Evolutionary conservation across 53 echinoderm and acorn worm genomes (phyloP).

Genomic region (Paracentrotus lividus): DNA sequence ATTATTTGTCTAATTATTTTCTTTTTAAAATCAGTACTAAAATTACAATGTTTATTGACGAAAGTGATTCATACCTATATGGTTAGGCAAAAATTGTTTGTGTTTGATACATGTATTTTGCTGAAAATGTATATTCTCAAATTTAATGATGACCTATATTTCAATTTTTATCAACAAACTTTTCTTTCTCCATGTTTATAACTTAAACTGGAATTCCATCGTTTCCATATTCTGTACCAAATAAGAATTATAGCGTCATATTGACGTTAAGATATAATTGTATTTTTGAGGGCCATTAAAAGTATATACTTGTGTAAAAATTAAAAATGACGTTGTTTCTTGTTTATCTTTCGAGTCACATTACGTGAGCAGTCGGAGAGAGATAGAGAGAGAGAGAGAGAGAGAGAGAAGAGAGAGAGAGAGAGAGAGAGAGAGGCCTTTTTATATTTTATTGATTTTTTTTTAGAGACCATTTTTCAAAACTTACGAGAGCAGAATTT

Average conservation of each 20-base stretch:
- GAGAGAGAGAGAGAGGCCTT: not conserved
- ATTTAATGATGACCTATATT: not conserved
- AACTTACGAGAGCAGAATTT: no score
- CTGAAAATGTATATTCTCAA: not conserved
- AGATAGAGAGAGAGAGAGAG: not conserved
- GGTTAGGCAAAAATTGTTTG: not conserved
- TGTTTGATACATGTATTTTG: not conserved
- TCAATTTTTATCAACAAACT: not conserved
- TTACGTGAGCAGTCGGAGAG: not conserved
- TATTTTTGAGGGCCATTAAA: constrained; percentile 1
- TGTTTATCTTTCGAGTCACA: not conserved
- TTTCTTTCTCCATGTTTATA: not conserved
- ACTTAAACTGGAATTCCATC: not conserved
- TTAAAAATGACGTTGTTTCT: not conserved
- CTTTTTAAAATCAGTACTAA: constrained; percentile 9
- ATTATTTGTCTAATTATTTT: not conserved
- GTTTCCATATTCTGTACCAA: not conserved
- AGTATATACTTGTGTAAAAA: constrained; percentile 31
- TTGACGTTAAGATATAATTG: not conserved
- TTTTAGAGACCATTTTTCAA: no score
- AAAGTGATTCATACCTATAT: not conserved
- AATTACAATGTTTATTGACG: not conserved
- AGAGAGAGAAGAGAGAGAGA: constrained; percentile 6
- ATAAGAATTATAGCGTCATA: not conserved
- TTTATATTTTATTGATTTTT: no score